Conservation (phyloP, 2,113 vertebrate genomes). For the human region GRCh38 chr20:47667001-47667500, state of each 20-base stretch:
- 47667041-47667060: neutral
- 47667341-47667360: neutral
- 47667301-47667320: no score
- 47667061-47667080: fast-evolving
- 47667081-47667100: neutral
- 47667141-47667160: neutral
- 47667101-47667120: neutral
- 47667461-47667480: neutral
- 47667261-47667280: no score
- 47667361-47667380: neutral
- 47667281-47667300: no score
- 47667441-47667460: neutral
- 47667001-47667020: fast-evolving
- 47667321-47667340: neutral
- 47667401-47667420: neutral
- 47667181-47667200: neutral
- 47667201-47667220: no score
- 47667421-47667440: neutral
- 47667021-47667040: neutral
- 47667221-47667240: neutral
- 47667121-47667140: neutral
- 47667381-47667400: fast-evolving
- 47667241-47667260: fast-evolving
- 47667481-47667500: neutral
- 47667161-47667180: neutral